Evolutionary conservation across 2,113 vertebrate genomes (phyloP), one percentile per base, ranked within the genome.

Genomic region (Macheiramphus alcinus): DNA sequence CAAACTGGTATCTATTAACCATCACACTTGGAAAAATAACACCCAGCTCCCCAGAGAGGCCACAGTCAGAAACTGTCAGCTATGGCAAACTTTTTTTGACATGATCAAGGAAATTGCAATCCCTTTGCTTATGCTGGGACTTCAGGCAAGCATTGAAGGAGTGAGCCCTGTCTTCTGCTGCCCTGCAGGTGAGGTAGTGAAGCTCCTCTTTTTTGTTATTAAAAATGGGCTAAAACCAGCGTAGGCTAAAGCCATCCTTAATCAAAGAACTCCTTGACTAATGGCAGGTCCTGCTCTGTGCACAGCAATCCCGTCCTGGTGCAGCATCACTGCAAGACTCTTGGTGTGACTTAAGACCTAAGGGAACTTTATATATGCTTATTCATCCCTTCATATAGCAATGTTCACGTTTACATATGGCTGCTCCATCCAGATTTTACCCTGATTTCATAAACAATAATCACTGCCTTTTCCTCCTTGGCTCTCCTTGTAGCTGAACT

Each of bases 341-440:
- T 25, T 2, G 3, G 27, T 3, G 3, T 34, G 45, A 80, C 61
- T 70, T 56, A 84, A 81, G 38, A 47, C 76, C 45, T 25, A 34
- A 68, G 48, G 67, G 40, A 22, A 29, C 58, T 67, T n/a, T 65
- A 17, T 18, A 17, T 43, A 47, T 36, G 38, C 38, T 34, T 27
- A 63, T n/a, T 65, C 67, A 65, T 76, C 38, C 43, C 53, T 58
- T 59, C 67, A 22, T 17, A 21, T 5, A 52, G 58, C 40, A 62
- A 18, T 2, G 3, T 29, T 40, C 40, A 32, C 0, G 0, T 45
- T 73, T 76, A 59, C 12, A 2, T 36, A 12, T 0, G 4, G 72
- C 68, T 58, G 36, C 52, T 66, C 72, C 22, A 11, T 17, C 11
- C 47, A 56, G 52, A 16, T 85, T 42, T 31, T 47, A 38, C 43